Evolutionary conservation across 2,113 vertebrate genomes (phyloP).

Genomic region (Malurus elegans): DNA sequence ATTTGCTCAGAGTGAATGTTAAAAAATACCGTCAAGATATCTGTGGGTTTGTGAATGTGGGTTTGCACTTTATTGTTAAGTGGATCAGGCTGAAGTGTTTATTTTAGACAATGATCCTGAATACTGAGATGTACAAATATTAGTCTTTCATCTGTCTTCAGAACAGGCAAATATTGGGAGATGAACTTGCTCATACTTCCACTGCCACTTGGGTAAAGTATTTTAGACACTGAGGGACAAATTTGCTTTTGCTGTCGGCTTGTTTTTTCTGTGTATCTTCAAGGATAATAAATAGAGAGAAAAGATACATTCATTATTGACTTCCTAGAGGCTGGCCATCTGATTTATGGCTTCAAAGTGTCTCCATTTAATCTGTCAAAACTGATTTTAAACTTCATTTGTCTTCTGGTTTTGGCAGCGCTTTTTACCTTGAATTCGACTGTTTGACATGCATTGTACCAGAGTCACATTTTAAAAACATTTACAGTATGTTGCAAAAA

Average conservation of each 20-base stretch:
- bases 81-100: background rate
- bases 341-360: conserved; percentile 87
- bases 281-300: conserved; percentile 60
- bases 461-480: conserved; percentile 80
- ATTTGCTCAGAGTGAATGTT: background rate
- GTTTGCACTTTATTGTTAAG: accelerated
- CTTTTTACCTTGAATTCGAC: conserved; percentile 79
- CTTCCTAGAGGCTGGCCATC: conserved; percentile 79
- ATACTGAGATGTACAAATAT: background rate
- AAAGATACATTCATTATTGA: conserved; percentile 78
- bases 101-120: background rate
- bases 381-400: conserved; percentile 87
- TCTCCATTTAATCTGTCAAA: conserved; percentile 84
- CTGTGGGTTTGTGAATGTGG: background rate
- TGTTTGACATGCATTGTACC: conserved; percentile 82
- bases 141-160: conserved; percentile 20
- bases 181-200: conserved; percentile 9
- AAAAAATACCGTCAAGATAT: background rate
- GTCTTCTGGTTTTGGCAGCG: conserved; percentile 86
- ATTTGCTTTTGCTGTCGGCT: background rate
- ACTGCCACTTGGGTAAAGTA: background rate
- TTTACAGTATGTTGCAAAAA: conserved; percentile 65
- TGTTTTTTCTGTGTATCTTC: conserved; percentile 37
- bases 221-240: background rate
- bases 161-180: background rate